Conservation (phyloP, 2,113 vertebrate genomes). For the Buteo buteo region DNA sequence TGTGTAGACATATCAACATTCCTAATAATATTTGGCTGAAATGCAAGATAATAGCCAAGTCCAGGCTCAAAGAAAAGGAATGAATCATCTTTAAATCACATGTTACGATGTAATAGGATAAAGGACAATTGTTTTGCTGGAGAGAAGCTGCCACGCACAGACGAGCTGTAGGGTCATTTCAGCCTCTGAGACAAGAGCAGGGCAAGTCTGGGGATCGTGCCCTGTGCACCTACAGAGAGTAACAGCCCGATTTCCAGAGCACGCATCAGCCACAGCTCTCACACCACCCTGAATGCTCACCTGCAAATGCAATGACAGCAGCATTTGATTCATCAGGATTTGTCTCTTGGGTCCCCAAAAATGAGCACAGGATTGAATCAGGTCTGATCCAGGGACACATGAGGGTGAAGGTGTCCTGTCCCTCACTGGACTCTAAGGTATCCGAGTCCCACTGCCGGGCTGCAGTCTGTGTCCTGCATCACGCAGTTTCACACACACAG, state of each 20-base stretch:
- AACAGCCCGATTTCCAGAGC: neutral
- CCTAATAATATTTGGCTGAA: neutral
- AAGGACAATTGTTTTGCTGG: neutral
- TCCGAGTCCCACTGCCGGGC: accelerated
- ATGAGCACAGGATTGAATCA: neutral
- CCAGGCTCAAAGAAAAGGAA: neutral
- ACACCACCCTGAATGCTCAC: neutral
- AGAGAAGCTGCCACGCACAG: neutral
- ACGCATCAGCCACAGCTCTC: neutral
- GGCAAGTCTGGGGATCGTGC: neutral
- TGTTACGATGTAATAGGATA: neutral
- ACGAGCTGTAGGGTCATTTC: neutral
- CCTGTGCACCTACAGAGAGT: neutral
- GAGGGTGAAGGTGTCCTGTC: neutral
- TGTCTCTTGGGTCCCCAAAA: neutral
- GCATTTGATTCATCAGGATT: neutral
- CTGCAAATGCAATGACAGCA: neutral
- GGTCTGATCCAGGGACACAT: neutral
- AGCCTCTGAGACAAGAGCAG: neutral
- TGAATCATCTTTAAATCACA: slow-evolving; percentile 15
- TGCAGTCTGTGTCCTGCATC: neutral
- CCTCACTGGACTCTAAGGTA: too few species aligned
- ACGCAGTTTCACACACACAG: neutral
- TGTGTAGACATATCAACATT: neutral
- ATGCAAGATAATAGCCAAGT: neutral